Conservation (phyloP, 2,113 vertebrate species). For the Brachirus orientalis region DNA sequence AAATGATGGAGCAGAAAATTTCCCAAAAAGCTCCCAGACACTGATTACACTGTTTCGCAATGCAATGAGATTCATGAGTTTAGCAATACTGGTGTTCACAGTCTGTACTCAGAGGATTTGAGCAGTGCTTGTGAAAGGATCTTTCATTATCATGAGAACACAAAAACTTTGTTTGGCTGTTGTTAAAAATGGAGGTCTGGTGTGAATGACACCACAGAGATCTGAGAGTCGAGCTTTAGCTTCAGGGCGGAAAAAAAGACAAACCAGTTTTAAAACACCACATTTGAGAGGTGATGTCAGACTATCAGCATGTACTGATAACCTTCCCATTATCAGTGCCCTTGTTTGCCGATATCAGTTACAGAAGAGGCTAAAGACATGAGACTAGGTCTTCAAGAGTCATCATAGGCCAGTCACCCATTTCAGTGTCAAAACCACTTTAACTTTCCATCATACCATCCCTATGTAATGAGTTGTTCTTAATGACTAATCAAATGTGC, state of each 20-base stretch:
- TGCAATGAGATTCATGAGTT: conserved; percentile 62
- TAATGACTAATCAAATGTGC: too few relatives aligned
- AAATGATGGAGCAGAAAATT: conserved; percentile 37
- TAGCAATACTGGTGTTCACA: conserved; percentile 31
- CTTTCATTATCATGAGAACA: conserved; percentile 37
- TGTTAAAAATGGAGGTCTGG: conserved; percentile 20
- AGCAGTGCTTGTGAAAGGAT: conserved; percentile 28
- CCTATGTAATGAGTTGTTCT: too few relatives aligned
- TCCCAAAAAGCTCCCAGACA: conserved; percentile 51
- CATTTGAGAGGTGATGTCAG: background rate
- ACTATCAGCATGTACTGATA: background rate
- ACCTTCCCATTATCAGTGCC: background rate
- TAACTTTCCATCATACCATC: too few relatives aligned
- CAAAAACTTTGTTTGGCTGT: conserved; percentile 8
- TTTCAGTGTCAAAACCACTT: too few relatives aligned
- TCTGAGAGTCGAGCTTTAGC: background rate
- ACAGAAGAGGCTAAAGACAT: too few relatives aligned
- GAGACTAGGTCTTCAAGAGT: too few relatives aligned
- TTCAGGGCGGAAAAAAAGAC: background rate
- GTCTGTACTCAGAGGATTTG: conserved; percentile 34
- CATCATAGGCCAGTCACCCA: too few relatives aligned
- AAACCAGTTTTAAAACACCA: background rate
- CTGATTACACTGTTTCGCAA: conserved; percentile 56
- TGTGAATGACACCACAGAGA: conserved; percentile 11
- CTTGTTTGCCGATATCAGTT: background rate